Conservation (phyloP, 2,113 vertebrate species). For the Arvicanthis niloticus region DNA sequence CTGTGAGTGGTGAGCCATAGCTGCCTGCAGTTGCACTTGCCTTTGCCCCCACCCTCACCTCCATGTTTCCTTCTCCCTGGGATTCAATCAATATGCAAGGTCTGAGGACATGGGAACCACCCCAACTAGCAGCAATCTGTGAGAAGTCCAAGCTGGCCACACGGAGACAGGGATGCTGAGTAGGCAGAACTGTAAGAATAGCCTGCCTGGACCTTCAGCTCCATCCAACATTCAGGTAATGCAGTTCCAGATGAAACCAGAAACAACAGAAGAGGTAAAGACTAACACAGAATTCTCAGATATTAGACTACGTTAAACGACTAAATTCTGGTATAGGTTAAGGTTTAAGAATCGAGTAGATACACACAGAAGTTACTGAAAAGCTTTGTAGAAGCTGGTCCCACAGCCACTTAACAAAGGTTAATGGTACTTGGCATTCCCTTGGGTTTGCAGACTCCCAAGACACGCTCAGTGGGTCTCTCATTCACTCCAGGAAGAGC, state of each 20-base stretch:
- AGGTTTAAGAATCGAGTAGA: not conserved
- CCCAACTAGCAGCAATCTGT: not conserved
- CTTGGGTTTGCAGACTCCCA: rapidly evolving
- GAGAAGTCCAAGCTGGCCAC: not conserved
- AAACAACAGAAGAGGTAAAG: rapidly evolving
- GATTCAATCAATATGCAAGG: not conserved
- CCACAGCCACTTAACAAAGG: not conserved
- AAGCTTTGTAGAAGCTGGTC: not conserved
- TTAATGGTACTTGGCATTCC: rapidly evolving
- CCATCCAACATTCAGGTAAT: rapidly evolving
- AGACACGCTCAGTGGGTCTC: not conserved
- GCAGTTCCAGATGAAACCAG: not conserved
- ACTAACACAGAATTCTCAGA: not conserved
- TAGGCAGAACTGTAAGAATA: not conserved
- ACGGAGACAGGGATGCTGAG: rapidly evolving
- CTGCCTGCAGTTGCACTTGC: rapidly evolving
- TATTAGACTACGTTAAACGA: not conserved
- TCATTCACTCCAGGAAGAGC: not conserved
- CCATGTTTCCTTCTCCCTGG: not conserved
- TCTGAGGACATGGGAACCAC: not conserved
- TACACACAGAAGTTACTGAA: not conserved
- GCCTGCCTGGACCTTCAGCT: not conserved
- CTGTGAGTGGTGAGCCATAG: not conserved
- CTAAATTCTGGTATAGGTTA: not conserved
- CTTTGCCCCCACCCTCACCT: not conserved